Conservation (phyloP, 92 coral and sea anemone species). For the Paragorgia papillata region DNA sequence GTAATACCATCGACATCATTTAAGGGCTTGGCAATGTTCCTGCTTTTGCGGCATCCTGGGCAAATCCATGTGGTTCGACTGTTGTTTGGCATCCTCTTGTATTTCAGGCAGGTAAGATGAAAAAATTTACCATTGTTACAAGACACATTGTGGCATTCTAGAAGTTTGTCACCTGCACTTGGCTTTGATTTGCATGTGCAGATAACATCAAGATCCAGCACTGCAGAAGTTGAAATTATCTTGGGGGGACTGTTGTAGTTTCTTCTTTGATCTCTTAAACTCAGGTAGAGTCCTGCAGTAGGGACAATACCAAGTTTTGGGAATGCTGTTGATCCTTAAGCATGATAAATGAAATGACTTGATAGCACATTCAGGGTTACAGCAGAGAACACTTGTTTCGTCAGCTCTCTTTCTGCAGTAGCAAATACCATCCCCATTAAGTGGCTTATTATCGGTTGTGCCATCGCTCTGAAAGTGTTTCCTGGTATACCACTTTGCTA, state of each 20-base stretch:
- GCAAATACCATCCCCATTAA: too few relatives aligned
- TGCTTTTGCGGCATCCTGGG: slow-evolving; percentile 29
- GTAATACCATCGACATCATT: background rate
- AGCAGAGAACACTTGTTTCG: background rate
- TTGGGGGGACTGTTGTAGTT: slow-evolving; percentile 1
- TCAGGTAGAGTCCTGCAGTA: slow-evolving; percentile 40
- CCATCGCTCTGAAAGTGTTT: slow-evolving; percentile 5
- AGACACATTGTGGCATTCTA: slow-evolving; percentile 48
- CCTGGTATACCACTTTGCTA: slow-evolving; percentile 67
- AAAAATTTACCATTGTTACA: slow-evolving; percentile 51
- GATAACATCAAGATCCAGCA: slow-evolving; percentile 44
- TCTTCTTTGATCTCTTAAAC: slow-evolving; percentile 30
- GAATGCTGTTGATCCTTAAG: slow-evolving; percentile 21
- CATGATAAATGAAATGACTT: slow-evolving; percentile 11
- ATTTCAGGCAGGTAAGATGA: slow-evolving; percentile 54
- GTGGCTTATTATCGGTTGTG: too few relatives aligned
- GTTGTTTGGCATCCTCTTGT: slow-evolving; percentile 55
- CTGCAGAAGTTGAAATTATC: slow-evolving; percentile 15
- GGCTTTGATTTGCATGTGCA: slow-evolving; percentile 61
- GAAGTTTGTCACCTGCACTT: slow-evolving; percentile 49
- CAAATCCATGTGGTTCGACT: slow-evolving; percentile 51
- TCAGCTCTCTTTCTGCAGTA: too few relatives aligned
- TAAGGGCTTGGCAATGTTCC: too few relatives aligned
- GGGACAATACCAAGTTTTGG: slow-evolving; percentile 20
- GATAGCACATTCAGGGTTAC: slow-evolving; percentile 5